These are phyloP conservation scores for Timema podura DNA, from an alignment of 2,888 invertebrate genomes.

Conservation along the genomic window DNA sequence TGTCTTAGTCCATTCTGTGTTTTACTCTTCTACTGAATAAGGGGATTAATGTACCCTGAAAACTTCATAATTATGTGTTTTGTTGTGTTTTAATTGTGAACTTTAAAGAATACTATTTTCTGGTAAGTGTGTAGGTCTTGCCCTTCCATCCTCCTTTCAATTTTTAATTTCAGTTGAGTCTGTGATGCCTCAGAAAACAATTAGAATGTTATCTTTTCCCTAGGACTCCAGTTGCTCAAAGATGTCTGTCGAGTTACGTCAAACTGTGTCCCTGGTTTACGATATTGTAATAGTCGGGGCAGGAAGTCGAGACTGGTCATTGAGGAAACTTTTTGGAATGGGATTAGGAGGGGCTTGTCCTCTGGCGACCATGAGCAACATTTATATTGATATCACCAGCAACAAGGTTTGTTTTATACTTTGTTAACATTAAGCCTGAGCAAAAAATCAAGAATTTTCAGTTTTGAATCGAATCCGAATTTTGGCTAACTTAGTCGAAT, in stretches of 20 bases:
- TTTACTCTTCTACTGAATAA: no score
- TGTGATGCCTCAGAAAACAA: background rate
- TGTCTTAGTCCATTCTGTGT: background rate
- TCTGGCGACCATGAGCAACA: conserved; percentile 68
- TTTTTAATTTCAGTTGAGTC: background rate
- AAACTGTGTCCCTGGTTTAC: conserved; percentile 84
- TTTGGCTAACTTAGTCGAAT: no score
- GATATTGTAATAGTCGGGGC: conserved; percentile 63
- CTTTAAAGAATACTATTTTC: background rate
- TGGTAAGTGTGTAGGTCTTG: background rate
- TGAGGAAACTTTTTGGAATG: conserved; percentile 82
- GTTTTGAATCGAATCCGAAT: background rate
- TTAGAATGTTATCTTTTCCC: conserved; percentile 24
- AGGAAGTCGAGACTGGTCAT: conserved; percentile 71
- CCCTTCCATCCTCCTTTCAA: background rate
- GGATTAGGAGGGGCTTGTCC: conserved; percentile 79
- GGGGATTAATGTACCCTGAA: no score
- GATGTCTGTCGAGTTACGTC: conserved; percentile 72
- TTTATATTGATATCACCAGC: conserved; percentile 72
- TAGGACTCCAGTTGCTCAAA: conserved; percentile 54
- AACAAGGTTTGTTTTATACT: conserved; percentile 30
- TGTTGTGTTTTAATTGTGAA: no score
- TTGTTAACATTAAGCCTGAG: background rate
- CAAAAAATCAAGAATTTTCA: background rate
- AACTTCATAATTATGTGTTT: no score